A percentile compares a stretch with the other conserved stretches of the same genome.
These are phyloP conservation scores for Embidobia sp. DNA, from an alignment of 2,888 invertebrate genomes.

Conservation along the genomic window DNA sequence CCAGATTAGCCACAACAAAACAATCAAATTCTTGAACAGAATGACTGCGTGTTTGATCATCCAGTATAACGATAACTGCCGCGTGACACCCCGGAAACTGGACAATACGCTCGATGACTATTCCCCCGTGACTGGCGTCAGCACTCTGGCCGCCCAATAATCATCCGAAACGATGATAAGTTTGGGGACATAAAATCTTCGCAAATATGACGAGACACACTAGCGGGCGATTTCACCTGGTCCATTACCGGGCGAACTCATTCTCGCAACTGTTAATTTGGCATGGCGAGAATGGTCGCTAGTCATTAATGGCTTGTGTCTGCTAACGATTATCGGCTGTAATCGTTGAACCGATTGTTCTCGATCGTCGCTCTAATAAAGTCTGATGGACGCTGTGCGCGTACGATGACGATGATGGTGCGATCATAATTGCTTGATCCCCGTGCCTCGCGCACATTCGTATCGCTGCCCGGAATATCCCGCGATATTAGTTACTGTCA, in stretches of 20 bases:
- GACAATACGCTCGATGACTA: constrained; percentile 30
- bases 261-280: constrained; percentile 74
- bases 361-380: constrained; percentile 79
- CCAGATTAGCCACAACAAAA: too few relatives aligned
- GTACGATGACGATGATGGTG: constrained; percentile 75
- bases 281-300: constrained; percentile 77
- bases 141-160: constrained; percentile 12
- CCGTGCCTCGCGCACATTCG: constrained; percentile 42
- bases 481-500: constrained; percentile 60
- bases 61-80: constrained; percentile 23
- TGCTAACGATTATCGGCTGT: constrained; percentile 81
- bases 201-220: constrained; percentile 50
- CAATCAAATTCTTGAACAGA: too few relatives aligned
- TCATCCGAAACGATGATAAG: constrained; percentile 55
- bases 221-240: constrained; percentile 52
- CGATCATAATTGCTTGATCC: constrained; percentile 73
- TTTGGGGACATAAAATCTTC: constrained; percentile 55
- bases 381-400: constrained; percentile 72
- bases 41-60: constrained; percentile 5
- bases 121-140: constrained; percentile 33
- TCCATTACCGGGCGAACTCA: constrained; percentile 59
- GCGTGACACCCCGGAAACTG: not conserved
- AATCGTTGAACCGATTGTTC: constrained; percentile 80
- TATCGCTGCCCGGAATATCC: constrained; percentile 48
- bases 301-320: constrained; percentile 79